Evolutionary conservation across 2,113 vertebrate genomes (phyloP), one percentile per base, ranked within the genome.

Genomic region (Tachuris rubrigastra): DNA sequence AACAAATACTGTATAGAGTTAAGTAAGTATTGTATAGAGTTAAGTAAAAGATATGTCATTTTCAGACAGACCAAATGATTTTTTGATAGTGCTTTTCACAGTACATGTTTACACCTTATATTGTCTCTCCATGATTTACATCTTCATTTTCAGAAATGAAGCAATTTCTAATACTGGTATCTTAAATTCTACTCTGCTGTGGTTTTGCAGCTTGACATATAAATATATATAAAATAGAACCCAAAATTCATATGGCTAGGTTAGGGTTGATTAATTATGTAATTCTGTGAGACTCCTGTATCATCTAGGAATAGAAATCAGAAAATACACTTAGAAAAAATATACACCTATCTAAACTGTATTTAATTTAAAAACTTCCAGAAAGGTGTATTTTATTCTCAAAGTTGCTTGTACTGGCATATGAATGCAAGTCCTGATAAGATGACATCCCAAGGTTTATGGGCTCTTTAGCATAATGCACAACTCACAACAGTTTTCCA

Each of bases 181-280:
- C 50, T 71, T 65, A 50, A 69, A 44, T 76, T 79, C 44, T 68
- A 20, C 18, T 68, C 39, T 46, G 60, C 69, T 69, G n/a, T n/a
- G 31, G 22, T 63, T 91, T 72, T 89, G 42, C 28, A 87, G 37
- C 41, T 83, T 76, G 52, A 78, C 8, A 47, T 47, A 47, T 23
- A 0, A 11, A 20, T 19, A 47, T 23, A 0, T 13, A 20, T 19
- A 6, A 16, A 71, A 37, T 0, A 69, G 22, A 76, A 35, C 28
- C 8, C 18, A 30, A 72, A 90, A 89, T 81, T 76, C 14, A 87
- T 41, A 33, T 65, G 35, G 14, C 16, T 62, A 50, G 6, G 47
- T 53, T 68, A 52, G 47, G 27, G 18, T 39, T 39, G 15, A 72
- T 47, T 75, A 53, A 49, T 87, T 50, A 49, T 39, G 55, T 33